Conservation (phyloP, 2,797 vertebrate genomes). For the Pygocentrus nattereri region DNA sequence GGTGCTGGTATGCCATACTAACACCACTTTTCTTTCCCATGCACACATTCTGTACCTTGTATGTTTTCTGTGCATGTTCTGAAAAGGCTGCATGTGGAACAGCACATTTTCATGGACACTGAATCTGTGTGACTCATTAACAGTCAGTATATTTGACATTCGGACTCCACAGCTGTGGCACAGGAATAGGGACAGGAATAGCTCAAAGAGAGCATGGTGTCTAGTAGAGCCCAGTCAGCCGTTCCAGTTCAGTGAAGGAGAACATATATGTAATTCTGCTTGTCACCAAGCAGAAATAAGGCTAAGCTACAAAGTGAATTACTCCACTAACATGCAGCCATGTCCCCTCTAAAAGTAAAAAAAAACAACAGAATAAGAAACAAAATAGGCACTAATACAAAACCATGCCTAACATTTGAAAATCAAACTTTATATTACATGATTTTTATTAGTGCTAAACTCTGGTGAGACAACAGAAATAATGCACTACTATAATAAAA, state of each 20-base stretch:
- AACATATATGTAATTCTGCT: slow-evolving; percentile 34
- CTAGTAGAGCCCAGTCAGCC: slow-evolving; percentile 19
- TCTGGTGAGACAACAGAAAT: background rate
- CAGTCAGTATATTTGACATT: slow-evolving; percentile 38
- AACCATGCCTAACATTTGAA: background rate
- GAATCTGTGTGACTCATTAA: slow-evolving; percentile 46
- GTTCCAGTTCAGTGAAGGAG: slow-evolving; percentile 22
- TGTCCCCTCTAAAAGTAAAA: background rate
- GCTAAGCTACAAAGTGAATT: background rate
- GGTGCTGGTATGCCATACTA: background rate
- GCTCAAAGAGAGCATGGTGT: slow-evolving; percentile 31
- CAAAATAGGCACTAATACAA: no score
- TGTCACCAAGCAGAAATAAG: slow-evolving; percentile 6
- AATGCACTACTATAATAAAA: background rate
- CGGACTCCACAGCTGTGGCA: slow-evolving; percentile 23
- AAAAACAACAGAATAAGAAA: no score
- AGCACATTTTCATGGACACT: background rate
- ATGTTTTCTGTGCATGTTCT: slow-evolving; percentile 5
- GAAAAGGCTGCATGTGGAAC: slow-evolving; percentile 11
- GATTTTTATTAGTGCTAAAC: no score
- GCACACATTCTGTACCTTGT: background rate
- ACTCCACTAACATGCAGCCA: slow-evolving; percentile 24
- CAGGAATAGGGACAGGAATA: slow-evolving; percentile 33
- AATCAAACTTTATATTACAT: no score
- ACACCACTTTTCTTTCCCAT: background rate